Percentiles rank a stretch among this genome's conserved stretches.
Conservation (phyloP, 2,888 invertebrate species). For the Pardosa pseudoannulata region DNA sequence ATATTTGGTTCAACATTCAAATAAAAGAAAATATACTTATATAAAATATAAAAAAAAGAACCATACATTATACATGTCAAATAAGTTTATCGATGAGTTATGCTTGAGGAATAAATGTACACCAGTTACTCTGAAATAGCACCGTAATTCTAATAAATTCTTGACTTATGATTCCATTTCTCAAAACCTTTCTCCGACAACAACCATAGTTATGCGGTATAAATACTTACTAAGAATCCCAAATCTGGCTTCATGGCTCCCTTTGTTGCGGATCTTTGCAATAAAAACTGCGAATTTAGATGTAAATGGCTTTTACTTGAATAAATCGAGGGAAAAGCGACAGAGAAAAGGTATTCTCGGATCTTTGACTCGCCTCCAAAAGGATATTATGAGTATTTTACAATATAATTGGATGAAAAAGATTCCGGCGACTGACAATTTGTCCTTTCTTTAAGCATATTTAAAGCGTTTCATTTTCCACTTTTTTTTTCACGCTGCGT, state of each 20-base stretch:
- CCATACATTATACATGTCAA: no score
- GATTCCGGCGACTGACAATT: no score
- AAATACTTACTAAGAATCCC: background rate
- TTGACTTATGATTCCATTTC: background rate
- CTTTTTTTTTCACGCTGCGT: no score
- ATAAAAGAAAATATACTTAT: no score
- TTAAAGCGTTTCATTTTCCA: no score
- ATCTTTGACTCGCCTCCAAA: background rate
- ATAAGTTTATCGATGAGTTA: no score
- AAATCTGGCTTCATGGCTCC: background rate
- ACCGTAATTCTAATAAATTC: background rate
- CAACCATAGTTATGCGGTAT: background rate
- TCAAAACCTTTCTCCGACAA: background rate
- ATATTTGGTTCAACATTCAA: no score
- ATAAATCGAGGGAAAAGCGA: background rate
- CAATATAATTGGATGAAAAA: background rate
- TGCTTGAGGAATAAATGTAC: no score
- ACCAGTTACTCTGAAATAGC: no score
- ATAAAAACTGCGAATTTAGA: background rate
- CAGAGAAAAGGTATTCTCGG: background rate
- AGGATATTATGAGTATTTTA: background rate
- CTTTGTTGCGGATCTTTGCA: background rate
- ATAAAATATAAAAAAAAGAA: no score
- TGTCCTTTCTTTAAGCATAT: no score
- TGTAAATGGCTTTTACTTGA: conserved; percentile 4